These are phyloP conservation scores for Drosophila littoralis DNA, from an alignment of 1,140 invertebrate species.

Conservation along the genomic window DNA sequence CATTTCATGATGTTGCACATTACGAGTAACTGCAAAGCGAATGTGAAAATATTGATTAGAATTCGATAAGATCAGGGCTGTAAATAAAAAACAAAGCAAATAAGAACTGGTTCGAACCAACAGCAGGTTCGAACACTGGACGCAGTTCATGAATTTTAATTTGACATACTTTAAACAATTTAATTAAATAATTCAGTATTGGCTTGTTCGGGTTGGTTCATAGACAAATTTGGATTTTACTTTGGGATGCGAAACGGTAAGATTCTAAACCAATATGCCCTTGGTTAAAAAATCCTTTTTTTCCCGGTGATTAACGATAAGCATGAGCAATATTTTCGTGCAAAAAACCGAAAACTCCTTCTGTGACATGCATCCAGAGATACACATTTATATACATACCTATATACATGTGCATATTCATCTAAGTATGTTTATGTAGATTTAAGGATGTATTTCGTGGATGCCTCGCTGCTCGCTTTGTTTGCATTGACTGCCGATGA, in stretches of 20 bases:
- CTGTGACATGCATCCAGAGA: constrained; percentile 12
- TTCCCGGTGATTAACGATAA: background rate
- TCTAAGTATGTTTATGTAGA: constrained; percentile 18
- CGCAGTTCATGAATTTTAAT: no score
- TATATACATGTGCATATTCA: background rate
- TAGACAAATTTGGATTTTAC: no score
- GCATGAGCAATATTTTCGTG: background rate
- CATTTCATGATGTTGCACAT: background rate
- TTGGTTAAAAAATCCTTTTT: no score
- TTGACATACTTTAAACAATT: no score
- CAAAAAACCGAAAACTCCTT: background rate
- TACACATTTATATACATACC: background rate
- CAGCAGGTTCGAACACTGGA: no score
- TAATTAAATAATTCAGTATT: no score
- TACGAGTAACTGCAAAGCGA: background rate
- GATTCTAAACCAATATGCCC: no score
- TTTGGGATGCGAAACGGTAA: no score
- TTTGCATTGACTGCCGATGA: constrained; percentile 49
- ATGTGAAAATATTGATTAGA: background rate
- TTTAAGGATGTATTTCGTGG: constrained; percentile 41
- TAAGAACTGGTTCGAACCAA: no score
- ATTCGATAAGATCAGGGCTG: background rate
- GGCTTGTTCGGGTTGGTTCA: no score
- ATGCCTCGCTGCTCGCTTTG: constrained; percentile 43
- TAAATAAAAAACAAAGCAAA: no score